phyloP scores from a whole-genome alignment of 2,113 vertebrate genomes.

The Thermophis baileyi region DNA sequence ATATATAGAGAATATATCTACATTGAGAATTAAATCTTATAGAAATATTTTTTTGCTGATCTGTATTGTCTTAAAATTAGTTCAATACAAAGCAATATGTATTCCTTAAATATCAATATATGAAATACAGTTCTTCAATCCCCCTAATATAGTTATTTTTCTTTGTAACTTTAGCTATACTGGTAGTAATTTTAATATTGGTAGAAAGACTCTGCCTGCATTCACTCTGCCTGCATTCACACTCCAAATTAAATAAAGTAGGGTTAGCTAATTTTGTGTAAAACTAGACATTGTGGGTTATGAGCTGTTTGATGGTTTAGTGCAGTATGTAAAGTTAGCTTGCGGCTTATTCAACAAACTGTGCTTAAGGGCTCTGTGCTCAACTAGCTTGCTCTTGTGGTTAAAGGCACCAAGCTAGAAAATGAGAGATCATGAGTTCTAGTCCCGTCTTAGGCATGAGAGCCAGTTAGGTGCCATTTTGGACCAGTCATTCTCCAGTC shows the following conservation, averaged over 20 bases:
- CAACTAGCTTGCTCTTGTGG: neutral
- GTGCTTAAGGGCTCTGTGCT: neutral
- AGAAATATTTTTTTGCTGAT: neutral
- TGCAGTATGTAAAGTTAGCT: neutral
- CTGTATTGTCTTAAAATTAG: neutral
- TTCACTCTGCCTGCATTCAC: neutral
- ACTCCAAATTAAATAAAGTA: neutral
- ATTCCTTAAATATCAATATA: neutral
- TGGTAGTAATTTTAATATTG: neutral
- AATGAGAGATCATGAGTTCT: neutral
- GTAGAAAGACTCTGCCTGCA: neutral
- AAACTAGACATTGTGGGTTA: neutral
- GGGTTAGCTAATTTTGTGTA: neutral
- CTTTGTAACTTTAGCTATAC: neutral
- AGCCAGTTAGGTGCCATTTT: neutral
- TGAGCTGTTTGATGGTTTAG: neutral
- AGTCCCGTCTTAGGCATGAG: neutral
- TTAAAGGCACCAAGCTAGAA: neutral
- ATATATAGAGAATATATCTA: neutral
- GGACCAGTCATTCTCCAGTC: neutral
- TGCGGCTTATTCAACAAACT: neutral
- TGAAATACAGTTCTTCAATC: neutral
- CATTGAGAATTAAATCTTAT: neutral
- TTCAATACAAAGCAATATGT: neutral
- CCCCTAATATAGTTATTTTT: neutral